These are phyloP conservation scores for Corticium candelabrum DNA, from an alignment of 37 sponge, comb jelly and placozoan genomes.

Conservation along the genomic window DNA sequence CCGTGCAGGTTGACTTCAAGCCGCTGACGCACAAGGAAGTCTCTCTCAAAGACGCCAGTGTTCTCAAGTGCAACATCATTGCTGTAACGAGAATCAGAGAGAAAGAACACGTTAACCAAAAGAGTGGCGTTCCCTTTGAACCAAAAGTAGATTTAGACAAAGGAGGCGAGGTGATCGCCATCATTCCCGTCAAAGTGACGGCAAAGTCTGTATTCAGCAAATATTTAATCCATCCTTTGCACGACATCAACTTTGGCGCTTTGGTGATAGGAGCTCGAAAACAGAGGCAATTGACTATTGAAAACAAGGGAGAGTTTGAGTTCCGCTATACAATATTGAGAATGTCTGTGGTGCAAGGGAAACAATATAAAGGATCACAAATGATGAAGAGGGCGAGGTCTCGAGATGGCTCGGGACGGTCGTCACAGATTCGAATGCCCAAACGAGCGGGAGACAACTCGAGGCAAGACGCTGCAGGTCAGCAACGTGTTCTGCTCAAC, in stretches of 20 bases:
- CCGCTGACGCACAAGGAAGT: constrained; percentile 39
- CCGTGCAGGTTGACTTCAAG: constrained; percentile 62
- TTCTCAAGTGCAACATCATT: constrained; percentile 74
- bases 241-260: constrained; percentile 88
- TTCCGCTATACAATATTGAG: constrained; percentile 89
- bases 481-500: constrained; percentile 51
- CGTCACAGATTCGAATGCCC: not conserved
- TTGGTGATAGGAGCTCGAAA: constrained; percentile 54
- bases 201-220: constrained; percentile 83
- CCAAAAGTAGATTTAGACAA: constrained; percentile 67
- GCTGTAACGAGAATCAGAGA: too few relatives aligned
- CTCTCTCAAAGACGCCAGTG: constrained; percentile 60
- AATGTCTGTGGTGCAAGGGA: constrained; percentile 1
- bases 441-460: not conserved
- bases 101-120: too few relatives aligned
- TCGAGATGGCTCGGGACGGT: not conserved
- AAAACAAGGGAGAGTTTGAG: constrained; percentile 94
- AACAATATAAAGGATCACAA: not conserved
- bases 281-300: constrained; percentile 53
- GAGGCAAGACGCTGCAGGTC: not conserved
- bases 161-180: constrained; percentile 86
- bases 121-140: too few relatives aligned
- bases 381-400: not conserved
- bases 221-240: constrained; percentile 64
- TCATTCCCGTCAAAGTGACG: constrained; percentile 76